These are phyloP conservation scores for Coleophora deauratella DNA, from an alignment of 2,888 invertebrate species.

Conservation along the genomic window DNA sequence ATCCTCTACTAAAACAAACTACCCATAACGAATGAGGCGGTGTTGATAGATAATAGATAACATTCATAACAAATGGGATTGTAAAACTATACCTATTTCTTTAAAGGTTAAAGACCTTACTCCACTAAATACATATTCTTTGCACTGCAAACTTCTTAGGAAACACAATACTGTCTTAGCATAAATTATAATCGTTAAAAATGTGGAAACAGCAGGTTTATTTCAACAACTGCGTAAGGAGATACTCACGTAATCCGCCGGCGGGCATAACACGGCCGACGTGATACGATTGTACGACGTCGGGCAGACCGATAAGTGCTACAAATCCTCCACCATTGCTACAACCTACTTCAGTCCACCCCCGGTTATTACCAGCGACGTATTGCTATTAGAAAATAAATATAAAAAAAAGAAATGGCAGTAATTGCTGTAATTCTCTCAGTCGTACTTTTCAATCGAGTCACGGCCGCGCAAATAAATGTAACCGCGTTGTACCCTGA, in stretches of 20 bases:
- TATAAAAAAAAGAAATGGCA: constrained; percentile 35
- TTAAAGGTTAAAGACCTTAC: too few relatives aligned
- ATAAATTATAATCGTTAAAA: too few relatives aligned
- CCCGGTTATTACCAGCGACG: constrained; percentile 27
- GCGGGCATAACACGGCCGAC: constrained; percentile 35
- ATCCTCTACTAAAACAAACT: too few relatives aligned
- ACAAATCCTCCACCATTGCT: constrained; percentile 59
- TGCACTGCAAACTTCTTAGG: too few relatives aligned
- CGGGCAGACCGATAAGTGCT: constrained; percentile 70
- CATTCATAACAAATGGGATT: too few relatives aligned
- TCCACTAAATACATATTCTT: too few relatives aligned
- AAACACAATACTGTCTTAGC: too few relatives aligned
- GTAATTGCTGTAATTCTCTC: constrained; percentile 33
- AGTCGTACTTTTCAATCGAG: constrained; percentile 40
- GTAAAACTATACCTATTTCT: too few relatives aligned
- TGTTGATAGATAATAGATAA: too few relatives aligned
- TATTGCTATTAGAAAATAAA: constrained; percentile 16
- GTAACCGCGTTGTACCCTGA: constrained; percentile 23
- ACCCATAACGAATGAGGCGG: too few relatives aligned
- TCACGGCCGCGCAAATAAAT: constrained; percentile 32
- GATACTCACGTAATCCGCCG: constrained; percentile 49
- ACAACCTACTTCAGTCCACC: constrained; percentile 33
- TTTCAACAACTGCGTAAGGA: not conserved
- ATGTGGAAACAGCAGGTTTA: not conserved
- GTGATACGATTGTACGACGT: constrained; percentile 58